Evolutionary conservation across 2,797 vertebrate species (phyloP), one percentile per base, ranked within the genome.

Genomic region (Botia almorhae): DNA sequence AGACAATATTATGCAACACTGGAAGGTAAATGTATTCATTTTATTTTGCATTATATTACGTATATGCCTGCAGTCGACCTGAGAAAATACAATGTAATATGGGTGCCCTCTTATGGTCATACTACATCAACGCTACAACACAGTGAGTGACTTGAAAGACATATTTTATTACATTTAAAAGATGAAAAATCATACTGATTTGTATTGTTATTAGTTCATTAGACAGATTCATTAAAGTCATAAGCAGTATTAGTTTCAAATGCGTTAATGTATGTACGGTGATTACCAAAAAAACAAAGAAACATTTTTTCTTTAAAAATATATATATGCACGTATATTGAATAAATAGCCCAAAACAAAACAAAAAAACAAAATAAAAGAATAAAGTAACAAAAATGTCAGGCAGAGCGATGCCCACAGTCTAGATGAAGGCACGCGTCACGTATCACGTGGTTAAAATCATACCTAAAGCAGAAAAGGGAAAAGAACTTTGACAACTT

Each of bases 401-500:
- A 10, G 39, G 39, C 39, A 7, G 4, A 7, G 39, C 39, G 1
- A 43, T 43, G 39, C 4, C 33, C 33, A 29, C 0, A 78, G 61
- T 68, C 43, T 50, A 79, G 19, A 19, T 63, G 50, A 61, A 74
- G 0, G 56, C 11, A 46, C 0, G 76, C 86, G 87, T 88, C 81
- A 81, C 2, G 11, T 85, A 56, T 90, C 90, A 94, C 93, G 86
- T 92, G 90, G 14, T 23, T 21, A 14, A 63, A 11, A 21, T 73
- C 72, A 72, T 39, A 69, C 50, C 46, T 61, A 48, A 16, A 51
- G 43, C 67, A 78, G 55, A 77, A 87, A 89, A 82, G 64, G 43
- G 67, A 82, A 39, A 70, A 89, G 81, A 91, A 91, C 84, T 92
- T 92, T 88, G 87, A 87, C 85, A 88, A 61, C 4, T 80, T 83